Evolutionary conservation across 2,113 vertebrate species (phyloP).

Genomic region (cat (Felis catus)): F.catus_Fca126_mat1.0 CM031419.1:29443501-29444000

Average conservation of each 20-base stretch:
- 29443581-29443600: neutral
- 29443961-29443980: neutral
- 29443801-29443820: slow-evolving; percentile 78
- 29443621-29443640: slow-evolving; percentile 45
- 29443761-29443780: slow-evolving; percentile 75
- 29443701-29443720: slow-evolving; percentile 77
- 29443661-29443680: slow-evolving; percentile 78
- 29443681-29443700: slow-evolving; percentile 66
- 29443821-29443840: slow-evolving; percentile 76
- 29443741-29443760: slow-evolving; percentile 79
- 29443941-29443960: neutral
- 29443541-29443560: neutral
- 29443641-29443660: slow-evolving; percentile 53
- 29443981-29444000: neutral
- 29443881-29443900: slow-evolving; percentile 68
- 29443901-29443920: slow-evolving; percentile 53
- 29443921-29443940: neutral
- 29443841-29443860: slow-evolving; percentile 71
- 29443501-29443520: neutral
- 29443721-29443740: slow-evolving; percentile 78
- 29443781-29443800: slow-evolving; percentile 82
- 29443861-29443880: slow-evolving; percentile 81
- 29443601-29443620: neutral
- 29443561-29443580: neutral
- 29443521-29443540: neutral